A percentile compares a stretch with the other conserved stretches of the same genome.
These are phyloP conservation scores for Pipistrellus pygmaeus DNA, from an alignment of 2,797 vertebrate genomes.

Conservation along the genomic window DNA sequence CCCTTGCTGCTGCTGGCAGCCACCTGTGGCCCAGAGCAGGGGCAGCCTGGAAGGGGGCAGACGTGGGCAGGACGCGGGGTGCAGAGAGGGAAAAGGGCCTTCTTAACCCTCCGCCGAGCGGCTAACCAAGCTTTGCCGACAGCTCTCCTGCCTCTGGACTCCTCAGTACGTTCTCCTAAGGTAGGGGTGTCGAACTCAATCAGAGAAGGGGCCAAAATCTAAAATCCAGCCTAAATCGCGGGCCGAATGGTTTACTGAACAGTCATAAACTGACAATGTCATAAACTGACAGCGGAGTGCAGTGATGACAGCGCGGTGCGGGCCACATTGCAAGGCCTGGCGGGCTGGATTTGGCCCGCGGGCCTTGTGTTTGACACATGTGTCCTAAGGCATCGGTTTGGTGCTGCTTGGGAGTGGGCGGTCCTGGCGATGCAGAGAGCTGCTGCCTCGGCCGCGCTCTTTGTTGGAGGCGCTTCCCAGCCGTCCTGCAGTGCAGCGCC, in stretches of 20 bases:
- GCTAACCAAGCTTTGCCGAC: not conserved
- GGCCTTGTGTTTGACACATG: too few relatives aligned
- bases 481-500: constrained; percentile 10
- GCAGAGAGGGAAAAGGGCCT: not conserved
- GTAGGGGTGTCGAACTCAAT: too few relatives aligned
- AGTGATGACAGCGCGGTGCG: too few relatives aligned
- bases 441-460: rapidly evolving
- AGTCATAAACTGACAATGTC: too few relatives aligned
- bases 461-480: constrained; percentile 34
- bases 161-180: not conserved
- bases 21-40: constrained; percentile 16
- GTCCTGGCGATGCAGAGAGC: constrained; percentile 18
- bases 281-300: too few relatives aligned
- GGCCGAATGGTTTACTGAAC: too few relatives aligned
- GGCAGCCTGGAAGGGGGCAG: not conserved
- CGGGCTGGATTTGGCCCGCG: too few relatives aligned
- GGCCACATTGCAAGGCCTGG: too few relatives aligned
- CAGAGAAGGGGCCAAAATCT: too few relatives aligned
- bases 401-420: constrained; percentile 10
- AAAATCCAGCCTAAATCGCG: too few relatives aligned
- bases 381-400: not conserved
- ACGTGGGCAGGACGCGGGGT: not conserved
- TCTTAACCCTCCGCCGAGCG: not conserved
- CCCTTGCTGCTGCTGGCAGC: not conserved
- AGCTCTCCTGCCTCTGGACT: not conserved